A percentile compares a stretch with the other conserved stretches of the same genome.
Evolutionary conservation across 2,113 vertebrate species (phyloP).

Genomic region (Poeciliopsis occidentalis): DNA sequence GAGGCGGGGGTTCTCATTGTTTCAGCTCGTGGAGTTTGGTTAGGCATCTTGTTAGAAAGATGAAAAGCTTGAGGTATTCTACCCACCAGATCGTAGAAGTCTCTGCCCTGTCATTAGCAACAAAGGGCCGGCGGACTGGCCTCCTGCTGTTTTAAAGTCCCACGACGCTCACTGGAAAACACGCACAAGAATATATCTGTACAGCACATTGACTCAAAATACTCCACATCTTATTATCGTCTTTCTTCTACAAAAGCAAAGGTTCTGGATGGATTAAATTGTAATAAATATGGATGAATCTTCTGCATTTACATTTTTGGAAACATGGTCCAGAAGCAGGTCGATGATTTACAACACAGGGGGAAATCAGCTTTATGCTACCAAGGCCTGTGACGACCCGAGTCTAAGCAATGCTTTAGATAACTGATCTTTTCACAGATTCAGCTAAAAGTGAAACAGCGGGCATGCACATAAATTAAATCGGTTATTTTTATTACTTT

Average conservation of each 20-base stretch:
- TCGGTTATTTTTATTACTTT: neutral
- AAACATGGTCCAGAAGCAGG: neutral
- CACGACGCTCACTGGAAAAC: conserved; percentile 4
- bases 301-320: neutral
- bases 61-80: neutral
- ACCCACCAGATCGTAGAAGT: conserved; percentile 31
- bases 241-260: neutral
- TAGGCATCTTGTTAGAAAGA: conserved; percentile 29
- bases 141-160: conserved; percentile 37
- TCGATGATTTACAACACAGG: neutral
- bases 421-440: neutral
- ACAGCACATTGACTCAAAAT: neutral
- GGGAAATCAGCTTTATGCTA: neutral
- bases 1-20: conserved; percentile 21
- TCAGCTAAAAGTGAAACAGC: neutral
- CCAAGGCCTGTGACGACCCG: neutral
- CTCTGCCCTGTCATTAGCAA: conserved; percentile 32
- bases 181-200: neutral
- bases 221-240: neutral
- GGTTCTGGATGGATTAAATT: neutral
- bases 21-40: neutral
- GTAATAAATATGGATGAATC: neutral
- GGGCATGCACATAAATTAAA: neutral
- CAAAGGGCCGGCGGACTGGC: conserved; percentile 22
- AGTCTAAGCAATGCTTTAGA: neutral